Base-by-base conservation (phyloP, 2,113 vertebrate genomes). In the Triplophysa siluroides region DNA sequence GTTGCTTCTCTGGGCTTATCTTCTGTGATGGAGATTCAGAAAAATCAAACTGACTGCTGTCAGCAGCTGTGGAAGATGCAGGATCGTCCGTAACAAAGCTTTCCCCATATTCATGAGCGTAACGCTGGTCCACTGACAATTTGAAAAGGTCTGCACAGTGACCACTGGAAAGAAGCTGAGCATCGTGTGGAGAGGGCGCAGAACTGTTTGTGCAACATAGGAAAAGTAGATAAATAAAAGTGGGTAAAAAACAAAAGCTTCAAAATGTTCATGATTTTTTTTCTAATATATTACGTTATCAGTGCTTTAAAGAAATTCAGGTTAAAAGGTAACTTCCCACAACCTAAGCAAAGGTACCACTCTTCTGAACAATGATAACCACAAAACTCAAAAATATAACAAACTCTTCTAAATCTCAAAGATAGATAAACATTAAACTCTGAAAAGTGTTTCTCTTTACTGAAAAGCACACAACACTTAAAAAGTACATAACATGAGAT, bases 61-160 rank as follows among this genome's bases (percentile, higher is more conserved):
- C 50, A 65, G 61, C 10, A 33, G 58, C 5, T 60, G 58, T 4
- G 8, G 65, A 58, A 54, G 33, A 50, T n/a, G 21, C 3, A 26
- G 21, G 9, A 38, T 71, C 54, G 5, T 89, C 84, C 50, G 71
- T 79, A 72, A 87, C 19, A 19, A 75, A 63, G 29, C 89, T 65
- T 69, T 93, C 87, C 8, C 92, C 88, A 0, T 85, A 86, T 83
- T 99, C 96, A 76, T 98, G 96, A 43, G 89, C 86, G 13, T 85
- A 89, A 71, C 97, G 88, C 73, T 93, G 95, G 54, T 94, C 91
- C 84, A 87, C 84, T 64, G 96, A 95, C 83, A 98, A 87, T 64
- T 88, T 86, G 89, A 95, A 89, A 73, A 92, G 81, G 73, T 94
- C 88, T 33, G 91, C 78, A 72, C 92, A 88, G 86, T 95, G 94